These are phyloP conservation scores for Drosophila differens DNA, from an alignment of 2,888 invertebrate genomes.

Conservation along the genomic window DNA sequence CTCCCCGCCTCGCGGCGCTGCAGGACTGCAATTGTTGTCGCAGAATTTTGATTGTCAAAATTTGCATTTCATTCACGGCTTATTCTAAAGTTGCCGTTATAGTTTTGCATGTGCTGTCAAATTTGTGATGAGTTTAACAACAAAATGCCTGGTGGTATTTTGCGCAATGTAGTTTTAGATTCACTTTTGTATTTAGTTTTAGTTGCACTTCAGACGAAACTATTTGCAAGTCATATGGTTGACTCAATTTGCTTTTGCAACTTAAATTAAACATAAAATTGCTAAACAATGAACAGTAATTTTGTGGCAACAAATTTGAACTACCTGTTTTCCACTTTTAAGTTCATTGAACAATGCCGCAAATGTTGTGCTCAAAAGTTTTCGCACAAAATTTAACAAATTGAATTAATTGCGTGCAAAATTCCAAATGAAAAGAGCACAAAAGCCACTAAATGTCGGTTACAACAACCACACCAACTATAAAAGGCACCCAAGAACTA, in stretches of 20 bases:
- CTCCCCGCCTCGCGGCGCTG: background rate
- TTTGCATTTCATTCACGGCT: conserved; percentile 62
- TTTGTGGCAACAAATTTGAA: conserved; percentile 9
- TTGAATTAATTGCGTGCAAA: conserved; percentile 69
- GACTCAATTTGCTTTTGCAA: background rate
- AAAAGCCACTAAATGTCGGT: conserved; percentile 64
- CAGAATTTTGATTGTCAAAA: conserved; percentile 49
- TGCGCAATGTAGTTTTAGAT: conserved; percentile 15
- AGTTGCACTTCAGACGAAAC: conserved; percentile 4
- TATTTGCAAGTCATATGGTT: background rate
- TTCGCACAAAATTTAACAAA: conserved; percentile 53
- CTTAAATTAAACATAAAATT: background rate
- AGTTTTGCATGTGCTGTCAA: conserved; percentile 20
- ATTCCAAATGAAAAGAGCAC: conserved; percentile 46
- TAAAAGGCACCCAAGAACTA: background rate
- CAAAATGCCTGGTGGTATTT: conserved; percentile 32
- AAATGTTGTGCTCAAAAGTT: conserved; percentile 39
- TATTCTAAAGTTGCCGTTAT: conserved; percentile 40
- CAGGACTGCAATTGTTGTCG: conserved; percentile 58
- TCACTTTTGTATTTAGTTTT: conserved; percentile 9
- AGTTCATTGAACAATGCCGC: conserved; percentile 19
- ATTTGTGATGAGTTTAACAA: conserved; percentile 16
- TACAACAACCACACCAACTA: conserved; percentile 25
- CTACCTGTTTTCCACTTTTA: conserved; percentile 20
- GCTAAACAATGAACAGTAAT: background rate